These are phyloP conservation scores for Elgaria multicarinata DNA, from an alignment of 2,113 vertebrate genomes.

Conservation along the genomic window DNA sequence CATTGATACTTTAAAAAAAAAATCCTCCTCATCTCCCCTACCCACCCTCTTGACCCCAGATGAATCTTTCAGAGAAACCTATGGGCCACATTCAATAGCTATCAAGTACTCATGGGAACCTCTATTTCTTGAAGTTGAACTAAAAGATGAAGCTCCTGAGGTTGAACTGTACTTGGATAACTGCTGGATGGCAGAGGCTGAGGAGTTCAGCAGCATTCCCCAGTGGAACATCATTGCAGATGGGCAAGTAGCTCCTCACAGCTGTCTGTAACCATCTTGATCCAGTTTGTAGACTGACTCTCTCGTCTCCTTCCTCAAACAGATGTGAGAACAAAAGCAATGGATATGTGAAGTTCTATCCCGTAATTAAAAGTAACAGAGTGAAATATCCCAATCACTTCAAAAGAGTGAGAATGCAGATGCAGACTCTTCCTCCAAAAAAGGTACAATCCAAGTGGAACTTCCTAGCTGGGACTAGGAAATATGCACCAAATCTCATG, in stretches of 20 bases:
- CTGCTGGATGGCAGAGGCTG: slow-evolving; percentile 53
- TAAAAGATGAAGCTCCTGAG: background rate
- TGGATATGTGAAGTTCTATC: slow-evolving; percentile 44
- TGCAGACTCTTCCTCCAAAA: background rate
- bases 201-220: slow-evolving; percentile 35
- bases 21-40: background rate
- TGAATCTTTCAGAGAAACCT: slow-evolving; percentile 54
- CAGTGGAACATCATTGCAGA: slow-evolving; percentile 52
- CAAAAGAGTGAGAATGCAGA: slow-evolving; percentile 58
- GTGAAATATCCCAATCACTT: slow-evolving; percentile 51
- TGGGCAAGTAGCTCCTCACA: slow-evolving; percentile 45
- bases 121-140: slow-evolving; percentile 59
- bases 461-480: background rate
- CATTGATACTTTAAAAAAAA: background rate
- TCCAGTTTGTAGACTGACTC: slow-evolving; percentile 5
- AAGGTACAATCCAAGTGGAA: slow-evolving; percentile 38
- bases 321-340: slow-evolving; percentile 48
- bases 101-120: background rate
- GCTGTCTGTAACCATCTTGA: rapidly evolving
- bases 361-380: slow-evolving; percentile 20
- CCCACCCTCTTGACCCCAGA: slow-evolving; percentile 19
- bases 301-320: slow-evolving; percentile 34
- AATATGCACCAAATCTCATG: background rate
- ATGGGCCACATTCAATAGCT: background rate
- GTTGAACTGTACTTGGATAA: slow-evolving; percentile 47